phyloP scores from a whole-genome alignment of 2,888 invertebrate species.

The Drosophila emarginata region DNA sequence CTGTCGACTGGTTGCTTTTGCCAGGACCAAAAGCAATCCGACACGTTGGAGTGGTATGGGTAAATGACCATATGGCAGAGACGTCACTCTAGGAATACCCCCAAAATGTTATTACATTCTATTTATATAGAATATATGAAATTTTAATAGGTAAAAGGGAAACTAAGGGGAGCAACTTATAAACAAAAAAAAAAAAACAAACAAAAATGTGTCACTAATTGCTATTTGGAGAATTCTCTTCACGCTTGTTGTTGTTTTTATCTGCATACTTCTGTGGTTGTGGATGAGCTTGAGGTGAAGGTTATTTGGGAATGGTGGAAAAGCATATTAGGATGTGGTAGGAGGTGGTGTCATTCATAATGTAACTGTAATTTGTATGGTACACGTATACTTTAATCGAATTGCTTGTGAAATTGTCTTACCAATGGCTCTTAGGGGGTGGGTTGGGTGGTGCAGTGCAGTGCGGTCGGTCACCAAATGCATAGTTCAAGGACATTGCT shows the following conservation, averaged over 20 bases:
- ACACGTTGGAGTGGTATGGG: conserved; percentile 60
- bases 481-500: conserved; percentile 80
- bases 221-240: conserved; percentile 41
- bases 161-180: neutral
- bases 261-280: conserved; percentile 15
- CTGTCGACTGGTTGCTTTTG: conserved; percentile 33
- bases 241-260: neutral
- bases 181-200: too few relatives aligned
- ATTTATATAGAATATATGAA: conserved; percentile 25
- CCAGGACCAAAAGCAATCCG: conserved; percentile 53
- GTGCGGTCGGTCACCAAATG: conserved; percentile 54
- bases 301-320: neutral
- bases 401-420: conserved; percentile 63
- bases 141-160: conserved; percentile 24
- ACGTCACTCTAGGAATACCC: conserved; percentile 34
- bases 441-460: conserved; percentile 8
- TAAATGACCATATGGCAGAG: conserved; percentile 65
- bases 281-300: neutral
- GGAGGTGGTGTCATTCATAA: conserved; percentile 40
- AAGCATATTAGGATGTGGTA: neutral
- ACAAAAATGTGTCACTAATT: conserved; percentile 54
- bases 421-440: conserved; percentile 25
- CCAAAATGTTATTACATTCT: conserved; percentile 9
- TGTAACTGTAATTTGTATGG: conserved; percentile 63
- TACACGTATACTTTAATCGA: conserved; percentile 58